A percentile compares a stretch with the other conserved stretches of the same genome.
Evolutionary conservation across 2,888 invertebrate genomes (phyloP).

Genomic region (Stenolophus ochropezus): DNA sequence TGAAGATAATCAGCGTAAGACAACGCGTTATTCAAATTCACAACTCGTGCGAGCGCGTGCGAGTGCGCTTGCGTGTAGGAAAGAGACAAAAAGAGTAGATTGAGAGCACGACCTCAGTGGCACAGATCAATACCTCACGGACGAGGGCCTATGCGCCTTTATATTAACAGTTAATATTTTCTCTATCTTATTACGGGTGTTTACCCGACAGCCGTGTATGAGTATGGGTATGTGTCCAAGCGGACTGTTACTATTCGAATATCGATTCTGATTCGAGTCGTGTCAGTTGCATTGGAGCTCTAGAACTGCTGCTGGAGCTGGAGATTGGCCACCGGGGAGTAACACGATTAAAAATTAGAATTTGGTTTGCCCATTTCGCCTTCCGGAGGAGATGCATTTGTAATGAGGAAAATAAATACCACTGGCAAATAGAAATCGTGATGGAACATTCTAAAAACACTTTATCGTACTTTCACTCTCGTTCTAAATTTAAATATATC

Average conservation of each 20-base stretch:
- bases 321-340: not conserved
- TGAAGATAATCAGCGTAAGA: slow-evolving; percentile 51
- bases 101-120: slow-evolving; percentile 59
- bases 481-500: not conserved
- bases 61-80: slow-evolving; percentile 35
- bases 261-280: slow-evolving; percentile 43
- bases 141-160: slow-evolving; percentile 33
- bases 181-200: slow-evolving; percentile 50
- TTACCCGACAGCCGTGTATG: slow-evolving; percentile 2
- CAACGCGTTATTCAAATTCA: slow-evolving; percentile 56
- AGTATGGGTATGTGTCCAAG: not conserved
- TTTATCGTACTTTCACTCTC: not conserved
- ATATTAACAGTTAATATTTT: slow-evolving; percentile 58
- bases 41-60: slow-evolving; percentile 40
- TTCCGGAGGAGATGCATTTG: not conserved
- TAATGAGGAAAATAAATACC: not conserved
- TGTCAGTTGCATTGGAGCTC: slow-evolving; percentile 14
- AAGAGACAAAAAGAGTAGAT: slow-evolving; percentile 58
- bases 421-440: not conserved
- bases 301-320: not conserved
- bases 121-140: slow-evolving; percentile 58
- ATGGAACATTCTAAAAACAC: not conserved
- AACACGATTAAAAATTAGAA: not conserved
- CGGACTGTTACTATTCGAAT: slow-evolving; percentile 2
- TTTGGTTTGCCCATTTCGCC: not conserved